Percentiles rank a stretch among this genome's conserved stretches.
Evolutionary conservation across 2,113 vertebrate species (phyloP).

Genomic region (Python bivittatus): DNA sequence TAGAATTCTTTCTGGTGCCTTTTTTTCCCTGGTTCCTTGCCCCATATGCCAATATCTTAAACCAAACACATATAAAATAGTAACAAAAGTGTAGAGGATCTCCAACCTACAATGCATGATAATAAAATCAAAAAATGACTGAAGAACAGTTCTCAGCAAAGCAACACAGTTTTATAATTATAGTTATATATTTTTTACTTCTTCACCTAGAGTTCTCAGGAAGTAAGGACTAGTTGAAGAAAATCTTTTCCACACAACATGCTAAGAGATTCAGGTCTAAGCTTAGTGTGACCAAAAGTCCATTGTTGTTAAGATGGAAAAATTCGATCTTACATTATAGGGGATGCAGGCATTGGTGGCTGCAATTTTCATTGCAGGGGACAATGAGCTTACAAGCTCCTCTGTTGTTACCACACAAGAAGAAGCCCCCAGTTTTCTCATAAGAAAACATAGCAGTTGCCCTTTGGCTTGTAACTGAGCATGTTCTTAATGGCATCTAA

Average conservation of each 20-base stretch:
- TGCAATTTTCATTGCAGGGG: background rate
- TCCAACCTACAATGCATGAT: slow-evolving; percentile 42
- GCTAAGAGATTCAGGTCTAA: background rate
- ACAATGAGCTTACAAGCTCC: background rate
- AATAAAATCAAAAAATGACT: slow-evolving; percentile 65
- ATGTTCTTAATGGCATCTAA: too few species aligned
- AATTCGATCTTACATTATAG: background rate
- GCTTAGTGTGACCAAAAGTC: background rate
- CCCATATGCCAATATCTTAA: slow-evolving; percentile 49
- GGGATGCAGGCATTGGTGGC: background rate
- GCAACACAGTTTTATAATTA: slow-evolving; percentile 49
- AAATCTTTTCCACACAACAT: background rate
- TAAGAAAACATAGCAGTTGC: too few species aligned
- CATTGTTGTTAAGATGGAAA: background rate
- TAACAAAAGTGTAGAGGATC: slow-evolving; percentile 54
- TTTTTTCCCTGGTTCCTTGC: slow-evolving; percentile 58
- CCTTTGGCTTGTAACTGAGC: too few species aligned
- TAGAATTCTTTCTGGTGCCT: slow-evolving; percentile 39
- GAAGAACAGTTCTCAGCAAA: slow-evolving; percentile 66
- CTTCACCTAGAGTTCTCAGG: background rate
- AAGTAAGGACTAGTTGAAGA: background rate
- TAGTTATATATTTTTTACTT: background rate
- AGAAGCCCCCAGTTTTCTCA: background rate
- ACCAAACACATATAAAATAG: slow-evolving; percentile 50
- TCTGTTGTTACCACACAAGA: background rate